These are phyloP conservation scores for Tenthredo mesomela DNA, from an alignment of 2,888 invertebrate genomes.

Conservation along the genomic window DNA sequence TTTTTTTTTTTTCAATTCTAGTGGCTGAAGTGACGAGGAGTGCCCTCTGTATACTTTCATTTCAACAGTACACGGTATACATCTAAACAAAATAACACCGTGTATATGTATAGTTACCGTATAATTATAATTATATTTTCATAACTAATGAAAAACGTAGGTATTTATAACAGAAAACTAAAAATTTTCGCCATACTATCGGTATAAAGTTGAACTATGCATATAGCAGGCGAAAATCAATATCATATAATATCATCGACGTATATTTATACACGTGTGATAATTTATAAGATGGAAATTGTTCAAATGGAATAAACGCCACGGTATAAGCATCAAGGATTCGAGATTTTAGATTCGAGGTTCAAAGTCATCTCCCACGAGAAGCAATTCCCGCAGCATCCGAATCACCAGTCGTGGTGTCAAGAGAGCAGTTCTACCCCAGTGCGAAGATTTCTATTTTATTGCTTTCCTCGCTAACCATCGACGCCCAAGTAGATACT, in stretches of 20 bases:
- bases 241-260: background rate
- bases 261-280: background rate
- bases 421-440: constrained; percentile 36
- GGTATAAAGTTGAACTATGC: constrained; percentile 10
- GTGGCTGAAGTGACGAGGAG: too few species aligned
- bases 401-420: constrained; percentile 28
- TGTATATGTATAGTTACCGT: background rate
- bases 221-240: background rate
- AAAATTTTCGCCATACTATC: background rate
- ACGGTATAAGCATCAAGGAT: background rate
- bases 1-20: too few species aligned
- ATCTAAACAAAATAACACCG: background rate
- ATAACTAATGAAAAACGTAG: background rate
- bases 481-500: background rate
- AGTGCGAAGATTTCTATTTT: constrained; percentile 17
- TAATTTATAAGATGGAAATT: constrained; percentile 22
- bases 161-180: background rate
- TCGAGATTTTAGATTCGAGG: background rate
- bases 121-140: too few species aligned
- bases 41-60: background rate
- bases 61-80: too few species aligned
- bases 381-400: constrained; percentile 24
- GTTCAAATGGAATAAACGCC: background rate
- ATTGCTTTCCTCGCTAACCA: background rate
- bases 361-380: constrained; percentile 18